Conservation (phyloP, 2,113 vertebrate species). For the Cavia porcellus region DNA sequence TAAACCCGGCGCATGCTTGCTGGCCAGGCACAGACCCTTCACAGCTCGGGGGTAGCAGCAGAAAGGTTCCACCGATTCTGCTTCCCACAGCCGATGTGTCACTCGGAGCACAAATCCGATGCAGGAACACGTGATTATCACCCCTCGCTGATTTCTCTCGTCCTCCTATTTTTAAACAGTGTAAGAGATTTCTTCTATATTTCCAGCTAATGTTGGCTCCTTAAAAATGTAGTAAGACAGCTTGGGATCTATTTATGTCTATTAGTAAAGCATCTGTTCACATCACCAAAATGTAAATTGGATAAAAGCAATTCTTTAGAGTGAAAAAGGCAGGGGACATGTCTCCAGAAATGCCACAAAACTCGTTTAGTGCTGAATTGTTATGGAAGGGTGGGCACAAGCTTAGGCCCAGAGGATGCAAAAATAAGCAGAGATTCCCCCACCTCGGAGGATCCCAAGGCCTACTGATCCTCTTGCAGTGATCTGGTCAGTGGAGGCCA, state of each 20-base stretch:
- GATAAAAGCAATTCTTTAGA: neutral
- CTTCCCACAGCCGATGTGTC: neutral
- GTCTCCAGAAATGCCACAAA: neutral
- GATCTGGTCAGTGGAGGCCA: neutral
- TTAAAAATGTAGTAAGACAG: constrained; percentile 1
- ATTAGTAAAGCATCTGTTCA: constrained; percentile 37
- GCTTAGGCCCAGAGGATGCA: neutral
- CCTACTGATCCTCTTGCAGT: too few relatives aligned
- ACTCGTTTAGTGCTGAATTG: neutral
- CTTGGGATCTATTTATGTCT: constrained; percentile 38
- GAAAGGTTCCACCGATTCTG: neutral
- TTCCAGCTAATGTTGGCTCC: neutral
- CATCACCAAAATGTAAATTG: constrained; percentile 40
- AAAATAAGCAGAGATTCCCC: neutral
- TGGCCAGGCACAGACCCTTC: neutral
- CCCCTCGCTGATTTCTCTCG: neutral
- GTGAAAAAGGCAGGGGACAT: neutral
- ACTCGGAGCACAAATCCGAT: neutral
- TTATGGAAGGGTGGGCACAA: neutral
- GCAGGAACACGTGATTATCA: neutral
- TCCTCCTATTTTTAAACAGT: constrained; percentile 30
- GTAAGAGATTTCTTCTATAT: neutral
- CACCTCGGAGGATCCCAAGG: neutral
- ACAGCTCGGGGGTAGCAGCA: neutral
- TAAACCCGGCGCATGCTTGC: neutral